A percentile compares a stretch with the other conserved stretches of the same genome.
Conservation (phyloP, 2,888 invertebrate species). For the Drosophila picticornis region DNA sequence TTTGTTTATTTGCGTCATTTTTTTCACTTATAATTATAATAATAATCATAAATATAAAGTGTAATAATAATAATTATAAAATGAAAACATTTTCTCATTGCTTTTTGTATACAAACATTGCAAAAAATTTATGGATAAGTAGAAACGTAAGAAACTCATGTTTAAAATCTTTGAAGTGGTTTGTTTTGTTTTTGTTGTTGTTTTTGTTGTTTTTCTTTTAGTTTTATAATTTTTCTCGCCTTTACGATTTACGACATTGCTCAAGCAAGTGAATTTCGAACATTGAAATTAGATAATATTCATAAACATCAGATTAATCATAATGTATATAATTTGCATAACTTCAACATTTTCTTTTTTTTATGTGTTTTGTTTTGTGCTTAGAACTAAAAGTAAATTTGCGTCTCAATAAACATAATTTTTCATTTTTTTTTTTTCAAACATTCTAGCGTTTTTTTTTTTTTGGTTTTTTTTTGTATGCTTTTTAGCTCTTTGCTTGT, state of each 20-base stretch:
- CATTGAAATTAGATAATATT: constrained; percentile 55
- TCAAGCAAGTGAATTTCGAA: constrained; percentile 43
- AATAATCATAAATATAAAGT: constrained; percentile 74
- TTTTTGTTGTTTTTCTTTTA: constrained; percentile 14
- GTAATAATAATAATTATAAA: constrained; percentile 74
- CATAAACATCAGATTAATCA: constrained; percentile 46
- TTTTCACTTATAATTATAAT: constrained; percentile 72
- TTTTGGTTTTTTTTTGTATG: constrained; percentile 51
- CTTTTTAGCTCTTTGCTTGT: constrained; percentile 61
- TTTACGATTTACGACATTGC: constrained; percentile 64
- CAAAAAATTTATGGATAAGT: constrained; percentile 54
- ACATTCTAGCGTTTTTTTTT: constrained; percentile 32
- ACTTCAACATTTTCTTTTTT: constrained; percentile 70
- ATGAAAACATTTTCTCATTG: constrained; percentile 53
- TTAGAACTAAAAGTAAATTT: constrained; percentile 76
- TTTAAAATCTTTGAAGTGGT: constrained; percentile 41
- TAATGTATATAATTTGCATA: constrained; percentile 63
- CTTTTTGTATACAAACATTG: constrained; percentile 69
- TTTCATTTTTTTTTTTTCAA: constrained; percentile 39
- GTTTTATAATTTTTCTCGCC: constrained; percentile 12
- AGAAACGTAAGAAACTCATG: constrained; percentile 59
- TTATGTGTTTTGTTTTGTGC: constrained; percentile 57
- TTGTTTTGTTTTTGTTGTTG: constrained; percentile 17
- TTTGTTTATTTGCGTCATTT: constrained; percentile 78
- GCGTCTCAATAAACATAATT: constrained; percentile 75